Percentiles rank a stretch among this genome's conserved stretches.
phyloP scores from a whole-genome alignment of 2,797 vertebrate genomes.

The Furcifer pardalis region DNA sequence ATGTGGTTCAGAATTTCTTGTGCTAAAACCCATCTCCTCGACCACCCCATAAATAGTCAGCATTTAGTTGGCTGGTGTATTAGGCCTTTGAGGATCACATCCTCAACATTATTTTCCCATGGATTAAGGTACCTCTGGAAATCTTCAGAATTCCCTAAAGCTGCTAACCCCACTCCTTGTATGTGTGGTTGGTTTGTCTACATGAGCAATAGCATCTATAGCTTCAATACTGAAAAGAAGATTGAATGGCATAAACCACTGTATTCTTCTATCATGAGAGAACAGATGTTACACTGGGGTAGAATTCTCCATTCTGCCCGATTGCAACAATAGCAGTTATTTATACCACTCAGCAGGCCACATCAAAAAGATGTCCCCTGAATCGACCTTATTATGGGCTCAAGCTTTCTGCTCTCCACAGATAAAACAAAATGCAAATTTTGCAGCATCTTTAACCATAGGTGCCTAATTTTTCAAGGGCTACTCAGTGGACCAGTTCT shows the following conservation, averaged over 20 bases:
- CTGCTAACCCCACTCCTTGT: background rate
- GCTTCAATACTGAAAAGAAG: background rate
- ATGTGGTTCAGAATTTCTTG: background rate
- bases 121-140: background rate
- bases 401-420: background rate
- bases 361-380: constrained; percentile 21
- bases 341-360: background rate
- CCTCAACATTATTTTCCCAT: background rate
- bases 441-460: background rate
- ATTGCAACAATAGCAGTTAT: background rate
- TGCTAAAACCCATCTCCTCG: background rate
- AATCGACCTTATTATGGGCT: background rate
- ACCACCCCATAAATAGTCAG: background rate
- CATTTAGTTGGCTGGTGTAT: background rate
- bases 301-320: background rate
- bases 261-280: constrained; percentile 7
- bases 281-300: constrained; percentile 1
- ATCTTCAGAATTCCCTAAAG: background rate
- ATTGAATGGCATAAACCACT: background rate
- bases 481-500: background rate
- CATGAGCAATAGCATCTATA: background rate
- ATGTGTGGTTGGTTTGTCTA: background rate
- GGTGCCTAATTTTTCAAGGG: background rate
- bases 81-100: background rate
- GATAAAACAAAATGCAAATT: constrained; percentile 8